Conservation (phyloP, 2,113 vertebrate genomes). For the Deroptyus accipitrinus region DNA sequence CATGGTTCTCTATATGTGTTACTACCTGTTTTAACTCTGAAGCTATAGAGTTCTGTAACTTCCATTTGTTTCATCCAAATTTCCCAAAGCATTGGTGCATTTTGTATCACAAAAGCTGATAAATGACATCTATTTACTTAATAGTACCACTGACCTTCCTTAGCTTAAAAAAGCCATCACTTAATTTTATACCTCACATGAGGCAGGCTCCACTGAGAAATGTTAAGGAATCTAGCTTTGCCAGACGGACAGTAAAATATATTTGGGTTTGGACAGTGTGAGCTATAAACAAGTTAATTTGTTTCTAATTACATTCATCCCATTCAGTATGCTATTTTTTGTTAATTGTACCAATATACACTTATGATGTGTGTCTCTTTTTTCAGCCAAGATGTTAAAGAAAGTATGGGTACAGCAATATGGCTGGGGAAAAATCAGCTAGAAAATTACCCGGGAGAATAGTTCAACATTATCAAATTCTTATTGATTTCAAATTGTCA, state of each 20-base stretch:
- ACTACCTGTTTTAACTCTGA: background rate
- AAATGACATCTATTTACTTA: background rate
- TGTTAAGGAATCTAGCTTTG: background rate
- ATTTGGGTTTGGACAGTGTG: background rate
- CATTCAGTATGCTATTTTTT: background rate
- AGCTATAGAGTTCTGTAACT: background rate
- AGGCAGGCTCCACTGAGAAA: background rate
- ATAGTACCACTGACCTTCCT: background rate
- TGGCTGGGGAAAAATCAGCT: background rate
- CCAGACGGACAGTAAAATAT: background rate
- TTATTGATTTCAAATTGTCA: conserved; percentile 30
- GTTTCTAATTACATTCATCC: background rate
- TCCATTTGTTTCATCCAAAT: background rate
- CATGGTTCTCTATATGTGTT: background rate
- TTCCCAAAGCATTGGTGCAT: background rate
- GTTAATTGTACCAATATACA: background rate
- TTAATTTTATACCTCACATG: background rate
- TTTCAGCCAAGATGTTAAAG: background rate
- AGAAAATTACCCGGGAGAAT: background rate
- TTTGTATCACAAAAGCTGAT: background rate
- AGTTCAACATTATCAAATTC: background rate
- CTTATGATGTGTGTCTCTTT: background rate
- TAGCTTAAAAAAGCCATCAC: background rate
- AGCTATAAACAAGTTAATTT: conserved; percentile 4
- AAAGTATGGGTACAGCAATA: background rate